Conservation (phyloP, 2,888 invertebrate species). For the Mellilla xanthometata region DNA sequence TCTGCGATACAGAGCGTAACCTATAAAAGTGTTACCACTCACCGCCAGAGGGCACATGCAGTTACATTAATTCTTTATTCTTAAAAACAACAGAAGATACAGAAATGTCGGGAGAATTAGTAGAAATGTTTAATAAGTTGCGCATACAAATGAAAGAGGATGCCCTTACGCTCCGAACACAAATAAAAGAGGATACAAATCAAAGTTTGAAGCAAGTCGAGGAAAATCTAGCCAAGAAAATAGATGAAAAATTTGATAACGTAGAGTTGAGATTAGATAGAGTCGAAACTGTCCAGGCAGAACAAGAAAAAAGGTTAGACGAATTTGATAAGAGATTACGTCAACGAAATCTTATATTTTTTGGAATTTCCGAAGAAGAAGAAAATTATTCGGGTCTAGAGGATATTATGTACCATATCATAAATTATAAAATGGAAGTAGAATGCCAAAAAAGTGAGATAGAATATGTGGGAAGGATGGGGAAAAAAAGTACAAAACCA, state of each 20-base stretch:
- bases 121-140: no score
- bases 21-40: no score
- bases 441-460: background rate
- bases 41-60: no score
- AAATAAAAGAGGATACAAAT: background rate
- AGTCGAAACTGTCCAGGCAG: background rate
- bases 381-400: background rate
- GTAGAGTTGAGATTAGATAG: background rate
- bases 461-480: no score
- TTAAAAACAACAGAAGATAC: no score
- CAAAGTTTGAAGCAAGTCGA: background rate
- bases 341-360: background rate
- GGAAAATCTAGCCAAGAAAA: background rate
- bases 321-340: background rate
- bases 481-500: no score
- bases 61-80: no score
- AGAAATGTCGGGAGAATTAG: no score
- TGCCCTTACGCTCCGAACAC: no score
- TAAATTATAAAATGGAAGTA: background rate
- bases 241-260: background rate
- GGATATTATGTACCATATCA: background rate
- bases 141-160: no score
- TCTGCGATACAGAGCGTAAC: no score
- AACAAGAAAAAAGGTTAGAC: background rate
- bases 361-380: background rate